Base-by-base conservation (phyloP, 2,113 vertebrate genomes). In the Cottus gobio region DNA sequence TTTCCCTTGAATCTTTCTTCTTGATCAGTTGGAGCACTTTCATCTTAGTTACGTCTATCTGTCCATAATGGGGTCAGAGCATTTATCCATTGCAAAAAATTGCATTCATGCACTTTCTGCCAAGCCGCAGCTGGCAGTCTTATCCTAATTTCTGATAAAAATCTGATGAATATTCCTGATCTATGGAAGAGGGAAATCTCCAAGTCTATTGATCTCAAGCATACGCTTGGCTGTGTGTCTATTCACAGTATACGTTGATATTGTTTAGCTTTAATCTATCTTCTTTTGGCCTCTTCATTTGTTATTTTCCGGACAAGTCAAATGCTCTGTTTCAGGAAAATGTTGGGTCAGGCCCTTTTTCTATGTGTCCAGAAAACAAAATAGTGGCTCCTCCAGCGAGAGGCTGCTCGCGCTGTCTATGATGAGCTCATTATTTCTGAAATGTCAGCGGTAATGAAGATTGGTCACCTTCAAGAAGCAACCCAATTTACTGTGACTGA, bases 401-500 rank as follows among this genome's bases (percentile, higher is more conserved):
- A 68, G 37, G n/a, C 18, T 46, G 11, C 66, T 54, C 22, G 8
- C 30, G 18, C 66, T 56, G 64, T 85, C 58, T 52, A 26, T 79
- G 82, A 83, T 73, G 63, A 82, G 77, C 76, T 85, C 79, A 74
- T 87, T 86, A 78, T 78, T 79, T 83, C 30, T 61, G 68, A 91
- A 90, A 88, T 86, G 87, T 89, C 86, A 80, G 46, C 13, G 56
- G 72, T 87, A 85, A 87, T 83, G 71, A 86, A 85, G 85, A 91
- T 79, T 73, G 84, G 79, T 88, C 71, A 80, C 81, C 81, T 90
- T 89, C 78, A 65, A 68, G 75, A 80, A 69, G 62, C 63, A 9
- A 77, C 73, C 82, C 63, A 65, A 73, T 91, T 82, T 76, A 76
- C 65, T 79, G 84, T 71, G 81, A 87, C 87, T 72, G 61, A 85